Percentiles rank a stretch among this genome's conserved stretches.
These are phyloP conservation scores for Microplitis manilae DNA, from an alignment of 2,888 invertebrate genomes.

Conservation along the genomic window DNA sequence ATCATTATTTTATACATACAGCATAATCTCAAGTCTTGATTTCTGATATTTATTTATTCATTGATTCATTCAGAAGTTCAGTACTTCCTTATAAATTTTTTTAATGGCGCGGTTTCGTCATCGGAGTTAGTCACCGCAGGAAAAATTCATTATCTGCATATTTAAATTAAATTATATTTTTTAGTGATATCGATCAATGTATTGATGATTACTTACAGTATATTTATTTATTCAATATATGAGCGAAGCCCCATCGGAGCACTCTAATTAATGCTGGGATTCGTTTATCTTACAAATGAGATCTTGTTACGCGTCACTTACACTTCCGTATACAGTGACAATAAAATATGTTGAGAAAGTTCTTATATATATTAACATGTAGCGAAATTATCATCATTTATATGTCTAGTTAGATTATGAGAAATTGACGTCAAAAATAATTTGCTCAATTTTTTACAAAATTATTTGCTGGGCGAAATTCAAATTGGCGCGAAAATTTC, in stretches of 20 bases:
- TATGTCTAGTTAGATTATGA: too few relatives aligned
- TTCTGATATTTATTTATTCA: not conserved
- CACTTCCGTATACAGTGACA: conserved; percentile 2
- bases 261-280: not conserved
- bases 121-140: not conserved
- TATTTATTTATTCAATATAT: not conserved
- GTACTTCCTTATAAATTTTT: too few relatives aligned
- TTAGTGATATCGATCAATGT: not conserved
- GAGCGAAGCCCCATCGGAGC: not conserved
- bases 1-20: not conserved
- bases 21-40: not conserved
- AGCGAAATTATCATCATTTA: too few relatives aligned
- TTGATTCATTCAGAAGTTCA: not conserved
- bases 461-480: too few relatives aligned
- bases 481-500: too few relatives aligned
- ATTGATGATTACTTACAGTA: not conserved
- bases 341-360: not conserved
- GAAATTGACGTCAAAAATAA: too few relatives aligned
- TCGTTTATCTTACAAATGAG: conserved; percentile 7
- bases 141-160: too few relatives aligned
- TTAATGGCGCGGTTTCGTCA: too few relatives aligned
- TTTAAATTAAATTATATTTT: not conserved
- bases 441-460: too few relatives aligned
- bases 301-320: conserved; percentile 8
- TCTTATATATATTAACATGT: not conserved